Conservation (phyloP, 1,140 invertebrate genomes). For the Apis cerana region DNA sequence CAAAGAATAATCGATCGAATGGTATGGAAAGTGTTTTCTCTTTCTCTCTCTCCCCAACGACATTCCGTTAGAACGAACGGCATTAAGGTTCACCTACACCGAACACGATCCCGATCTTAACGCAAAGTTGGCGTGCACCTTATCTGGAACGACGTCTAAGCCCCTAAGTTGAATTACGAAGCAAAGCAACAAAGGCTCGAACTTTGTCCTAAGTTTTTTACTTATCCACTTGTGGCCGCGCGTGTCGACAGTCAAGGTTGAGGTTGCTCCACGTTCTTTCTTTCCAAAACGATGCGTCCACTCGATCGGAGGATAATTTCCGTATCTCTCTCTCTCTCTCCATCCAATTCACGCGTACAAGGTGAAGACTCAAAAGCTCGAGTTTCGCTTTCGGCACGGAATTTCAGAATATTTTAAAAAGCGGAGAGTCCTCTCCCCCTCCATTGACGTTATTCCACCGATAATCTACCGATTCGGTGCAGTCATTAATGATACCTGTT, state of each 20-base stretch:
- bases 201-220: slow-evolving; percentile 26
- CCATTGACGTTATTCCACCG: not conserved
- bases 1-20: not conserved
- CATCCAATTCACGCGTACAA: not conserved
- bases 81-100: slow-evolving; percentile 52
- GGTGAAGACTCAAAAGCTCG: not conserved
- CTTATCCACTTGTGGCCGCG: not conserved
- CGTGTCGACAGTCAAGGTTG: slow-evolving; percentile 56
- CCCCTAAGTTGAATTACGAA: slow-evolving; percentile 11
- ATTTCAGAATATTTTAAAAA: slow-evolving; percentile 13
- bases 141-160: slow-evolving; percentile 51
- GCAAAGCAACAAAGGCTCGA: slow-evolving; percentile 23
- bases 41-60: not conserved
- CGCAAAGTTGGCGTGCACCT: slow-evolving; percentile 72
- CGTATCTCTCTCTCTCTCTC: too few relatives aligned
- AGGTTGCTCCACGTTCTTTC: not conserved
- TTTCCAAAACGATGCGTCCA: too few relatives aligned
- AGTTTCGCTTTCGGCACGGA: slow-evolving; percentile 4
- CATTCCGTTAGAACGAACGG: slow-evolving; percentile 18
- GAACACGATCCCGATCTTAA: slow-evolving; percentile 69
- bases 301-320: not conserved
- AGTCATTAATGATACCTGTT: slow-evolving; percentile 34
- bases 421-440: not conserved
- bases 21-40: slow-evolving; percentile 5
- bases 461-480: not conserved